Evolutionary conservation across 2,888 invertebrate genomes (phyloP), one percentile per base, ranked within the genome.

Genomic region (Sesia bembeciformis): DNA sequence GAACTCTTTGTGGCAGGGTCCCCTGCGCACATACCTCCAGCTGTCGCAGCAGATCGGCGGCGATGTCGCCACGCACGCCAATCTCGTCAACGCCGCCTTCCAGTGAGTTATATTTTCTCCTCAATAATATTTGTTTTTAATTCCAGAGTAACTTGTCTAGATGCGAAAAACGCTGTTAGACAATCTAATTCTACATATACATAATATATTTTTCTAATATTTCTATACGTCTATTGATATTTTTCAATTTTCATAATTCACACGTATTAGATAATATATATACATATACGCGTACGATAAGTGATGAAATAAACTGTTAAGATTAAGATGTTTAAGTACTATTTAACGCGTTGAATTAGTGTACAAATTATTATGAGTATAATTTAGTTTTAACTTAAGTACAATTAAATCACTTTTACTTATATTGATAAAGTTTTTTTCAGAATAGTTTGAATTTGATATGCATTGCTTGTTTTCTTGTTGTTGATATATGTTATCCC

Each of bases 21-120:
- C 96, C 52, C 91, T 98, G 67, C 91, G 92, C 64, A 92, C 93
- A 60, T 98, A 94, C 81, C 75, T 96, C 59, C 85, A 92, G 57
- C 84, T 94, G 57, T 97, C 97, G 58, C 85, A 92, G 74, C 91
- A 95, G 83, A 95, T 98, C 63, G 96, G 96, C 49, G 96, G 95
- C 39, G 96, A 96, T 90, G 95, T 96, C 51, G 94, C 94, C 54
- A 87, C 92, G 58, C 96, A 97, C 76, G 94, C 95, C 57, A 91
- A 91, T 58, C 90, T 96, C 63, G 97, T 98, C 52, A 92, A 94
- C 66, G 91, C 92, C 59, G 97, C 96, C 42, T 97, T 98, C 78
- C 92, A 94, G 94, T 95, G 76, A 92, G 93, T 90, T 56, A 43
- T 52, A 38, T 55, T 49, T 42, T 57, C 46, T 52, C 51, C 42